phyloP scores from a whole-genome alignment of 2,113 vertebrate genomes.

The Varanus salvator region DNA sequence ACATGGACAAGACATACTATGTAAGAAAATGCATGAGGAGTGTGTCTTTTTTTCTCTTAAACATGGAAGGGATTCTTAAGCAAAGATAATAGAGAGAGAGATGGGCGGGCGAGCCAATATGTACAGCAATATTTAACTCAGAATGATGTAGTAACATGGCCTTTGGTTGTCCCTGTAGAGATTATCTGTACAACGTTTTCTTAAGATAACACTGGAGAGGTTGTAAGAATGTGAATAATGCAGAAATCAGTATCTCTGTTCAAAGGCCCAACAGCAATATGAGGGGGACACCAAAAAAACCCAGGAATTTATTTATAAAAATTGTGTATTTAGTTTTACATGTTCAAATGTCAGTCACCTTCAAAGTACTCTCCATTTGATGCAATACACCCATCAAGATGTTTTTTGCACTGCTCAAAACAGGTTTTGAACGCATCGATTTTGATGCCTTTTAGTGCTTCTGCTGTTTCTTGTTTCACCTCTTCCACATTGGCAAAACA shows the following conservation, averaged over 20 bases:
- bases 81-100: neutral
- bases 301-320: no score
- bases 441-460: no score
- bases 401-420: no score
- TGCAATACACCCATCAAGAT: no score
- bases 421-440: no score
- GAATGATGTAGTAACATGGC: neutral
- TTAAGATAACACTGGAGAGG: neutral
- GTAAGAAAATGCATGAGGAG: neutral
- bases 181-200: neutral
- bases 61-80: conserved; percentile 1
- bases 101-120: neutral
- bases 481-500: no score
- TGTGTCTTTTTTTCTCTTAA: neutral
- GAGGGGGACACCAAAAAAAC: no score
- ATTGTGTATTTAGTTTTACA: no score
- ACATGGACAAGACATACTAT: neutral
- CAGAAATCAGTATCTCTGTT: neutral
- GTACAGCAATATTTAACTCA: neutral
- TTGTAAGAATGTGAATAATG: neutral
- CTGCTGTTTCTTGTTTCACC: no score
- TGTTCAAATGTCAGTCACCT: no score
- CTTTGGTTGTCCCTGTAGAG: neutral
- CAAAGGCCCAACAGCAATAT: neutral
- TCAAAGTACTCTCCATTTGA: no score